A percentile compares a stretch with the other conserved stretches of the same genome.
Conservation (phyloP, 30 jellyfish, hydroid and myxozoan genomes). For the Phacellophora camtschatica region DNA sequence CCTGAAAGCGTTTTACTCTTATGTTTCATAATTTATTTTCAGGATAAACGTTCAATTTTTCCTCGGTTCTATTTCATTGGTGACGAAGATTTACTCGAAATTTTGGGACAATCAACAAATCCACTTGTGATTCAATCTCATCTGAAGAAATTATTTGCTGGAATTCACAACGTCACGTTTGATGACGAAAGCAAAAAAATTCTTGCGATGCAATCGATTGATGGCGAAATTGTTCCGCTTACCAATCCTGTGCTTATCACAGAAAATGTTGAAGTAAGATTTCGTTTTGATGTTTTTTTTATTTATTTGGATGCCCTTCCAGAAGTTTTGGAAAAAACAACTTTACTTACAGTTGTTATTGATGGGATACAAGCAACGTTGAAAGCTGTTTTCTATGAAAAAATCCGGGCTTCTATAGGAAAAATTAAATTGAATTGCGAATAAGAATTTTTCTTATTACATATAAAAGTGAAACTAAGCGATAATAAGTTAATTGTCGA, state of each 20-base stretch:
- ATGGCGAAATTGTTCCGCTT: slow-evolving; percentile 89
- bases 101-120: slow-evolving; percentile 95
- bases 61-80: slow-evolving; percentile 99
- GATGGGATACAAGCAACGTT: too few species aligned
- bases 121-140: slow-evolving; percentile 98
- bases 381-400: too few species aligned
- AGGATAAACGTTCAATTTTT: slow-evolving; percentile 96
- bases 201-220: slow-evolving; percentile 89
- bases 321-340: too few species aligned
- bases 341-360: too few species aligned
- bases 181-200: slow-evolving; percentile 78
- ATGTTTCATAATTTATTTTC: background rate
- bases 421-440: too few species aligned
- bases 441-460: too few species aligned
- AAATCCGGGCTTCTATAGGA: too few species aligned
- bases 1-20: background rate
- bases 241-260: slow-evolving; percentile 77
- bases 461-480: too few species aligned
- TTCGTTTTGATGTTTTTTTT: too few species aligned
- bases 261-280: slow-evolving; percentile 91
- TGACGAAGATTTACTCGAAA: slow-evolving; percentile 96
- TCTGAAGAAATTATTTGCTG: slow-evolving; percentile 96
- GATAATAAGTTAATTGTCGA: too few species aligned
- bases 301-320: too few species aligned
- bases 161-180: slow-evolving; percentile 92